Conservation (phyloP, 1,140 invertebrate genomes). For the Nautilus pompilius region DNA sequence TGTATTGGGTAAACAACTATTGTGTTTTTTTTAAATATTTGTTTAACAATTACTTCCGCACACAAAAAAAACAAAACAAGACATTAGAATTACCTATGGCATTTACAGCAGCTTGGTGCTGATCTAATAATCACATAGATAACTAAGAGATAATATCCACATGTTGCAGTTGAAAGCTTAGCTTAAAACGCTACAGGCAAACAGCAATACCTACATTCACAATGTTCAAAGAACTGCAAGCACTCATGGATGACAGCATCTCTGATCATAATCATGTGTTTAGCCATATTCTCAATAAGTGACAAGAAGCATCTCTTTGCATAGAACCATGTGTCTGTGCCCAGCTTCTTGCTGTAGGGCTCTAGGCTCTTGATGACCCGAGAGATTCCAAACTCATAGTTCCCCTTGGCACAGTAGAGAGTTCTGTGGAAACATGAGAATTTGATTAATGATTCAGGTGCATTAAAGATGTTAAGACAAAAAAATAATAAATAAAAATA, state of each 20-base stretch:
- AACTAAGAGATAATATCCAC: neutral
- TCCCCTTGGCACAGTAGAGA: slow-evolving; percentile 96
- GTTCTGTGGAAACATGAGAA: slow-evolving; percentile 61
- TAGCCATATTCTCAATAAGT: slow-evolving; percentile 86
- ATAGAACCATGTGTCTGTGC: slow-evolving; percentile 97
- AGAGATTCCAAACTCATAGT: slow-evolving; percentile 99
- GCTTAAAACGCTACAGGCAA: neutral
- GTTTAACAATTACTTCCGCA: neutral
- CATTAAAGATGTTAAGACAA: too few relatives aligned
- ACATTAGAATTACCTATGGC: neutral
- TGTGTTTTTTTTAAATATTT: too few relatives aligned
- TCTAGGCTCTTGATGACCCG: slow-evolving; percentile 95
- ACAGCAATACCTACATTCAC: slow-evolving; percentile 61
- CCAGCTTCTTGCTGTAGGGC: slow-evolving; percentile 91
- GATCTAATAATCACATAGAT: neutral
- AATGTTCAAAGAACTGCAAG: slow-evolving; percentile 88
- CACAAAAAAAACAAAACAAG: neutral
- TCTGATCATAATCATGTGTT: slow-evolving; percentile 85
- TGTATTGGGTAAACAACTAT: too few relatives aligned
- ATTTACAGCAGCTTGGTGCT: neutral
- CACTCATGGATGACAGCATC: slow-evolving; percentile 88
- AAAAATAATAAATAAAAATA: too few relatives aligned
- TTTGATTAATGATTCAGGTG: neutral
- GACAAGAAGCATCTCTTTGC: slow-evolving; percentile 92
- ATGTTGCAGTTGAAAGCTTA: neutral